Percentiles rank a stretch among this genome's conserved stretches.
Evolutionary conservation across 2,113 vertebrate species (phyloP).

Genomic region (Eulemur rufifrons): DNA sequence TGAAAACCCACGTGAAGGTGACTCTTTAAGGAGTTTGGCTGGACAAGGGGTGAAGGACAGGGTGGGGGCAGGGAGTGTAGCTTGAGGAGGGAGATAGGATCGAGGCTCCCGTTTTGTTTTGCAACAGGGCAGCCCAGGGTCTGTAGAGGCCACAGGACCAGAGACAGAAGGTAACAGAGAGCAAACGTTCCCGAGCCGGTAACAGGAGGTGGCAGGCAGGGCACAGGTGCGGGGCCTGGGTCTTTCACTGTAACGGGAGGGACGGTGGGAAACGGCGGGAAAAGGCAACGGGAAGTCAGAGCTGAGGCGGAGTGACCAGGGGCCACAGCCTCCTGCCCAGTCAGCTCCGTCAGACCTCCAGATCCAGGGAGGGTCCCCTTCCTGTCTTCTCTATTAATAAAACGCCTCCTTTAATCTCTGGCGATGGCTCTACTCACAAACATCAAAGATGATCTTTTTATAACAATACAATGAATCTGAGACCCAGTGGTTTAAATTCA

Average conservation of each 20-base stretch:
- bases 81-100: background rate
- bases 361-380: background rate
- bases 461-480: background rate
- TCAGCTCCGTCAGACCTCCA: background rate
- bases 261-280: background rate
- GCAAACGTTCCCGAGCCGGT: background rate
- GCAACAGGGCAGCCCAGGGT: background rate
- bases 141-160: background rate
- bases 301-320: fast-evolving
- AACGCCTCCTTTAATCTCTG: background rate
- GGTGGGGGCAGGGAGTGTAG: background rate
- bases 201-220: background rate
- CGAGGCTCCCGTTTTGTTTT: background rate
- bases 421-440: background rate
- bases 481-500: background rate
- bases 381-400: background rate
- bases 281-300: background rate
- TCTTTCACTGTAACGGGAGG: background rate
- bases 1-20: background rate
- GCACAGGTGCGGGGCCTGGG: background rate
- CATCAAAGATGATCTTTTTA: background rate
- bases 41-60: background rate
- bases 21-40: background rate
- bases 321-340: background rate
- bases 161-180: background rate